Conservation (phyloP, 2,888 invertebrate genomes). For the Margaritifera margaritifera region DNA sequence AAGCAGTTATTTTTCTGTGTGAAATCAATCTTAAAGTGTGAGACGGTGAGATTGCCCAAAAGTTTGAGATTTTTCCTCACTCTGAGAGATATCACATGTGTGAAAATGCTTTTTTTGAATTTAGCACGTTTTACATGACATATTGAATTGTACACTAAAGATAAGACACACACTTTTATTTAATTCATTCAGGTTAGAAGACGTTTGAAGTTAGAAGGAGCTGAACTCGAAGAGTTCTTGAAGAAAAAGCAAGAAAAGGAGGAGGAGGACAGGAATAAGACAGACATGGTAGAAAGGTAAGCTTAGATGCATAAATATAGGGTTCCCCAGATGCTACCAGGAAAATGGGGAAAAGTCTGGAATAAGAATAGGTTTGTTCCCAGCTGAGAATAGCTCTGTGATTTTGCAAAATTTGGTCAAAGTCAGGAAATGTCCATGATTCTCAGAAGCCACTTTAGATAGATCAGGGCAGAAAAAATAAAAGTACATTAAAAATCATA, state of each 20-base stretch:
- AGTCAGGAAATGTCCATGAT: too few relatives aligned
- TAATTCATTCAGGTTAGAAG: constrained; percentile 69
- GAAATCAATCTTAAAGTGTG: too few relatives aligned
- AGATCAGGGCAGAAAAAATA: too few relatives aligned
- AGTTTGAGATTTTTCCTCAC: too few relatives aligned
- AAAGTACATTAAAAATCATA: too few relatives aligned
- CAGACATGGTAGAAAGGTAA: constrained; percentile 51
- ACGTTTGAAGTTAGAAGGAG: constrained; percentile 76
- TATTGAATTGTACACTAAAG: background rate
- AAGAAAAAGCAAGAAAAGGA: constrained; percentile 73
- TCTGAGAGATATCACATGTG: too few relatives aligned
- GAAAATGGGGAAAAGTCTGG: background rate
- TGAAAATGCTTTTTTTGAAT: too few relatives aligned
- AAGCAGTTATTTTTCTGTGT: too few relatives aligned
- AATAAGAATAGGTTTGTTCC: background rate
- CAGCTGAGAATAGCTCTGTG: background rate
- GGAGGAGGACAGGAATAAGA: constrained; percentile 55
- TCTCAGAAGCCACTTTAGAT: too few relatives aligned
- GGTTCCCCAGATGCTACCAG: too few relatives aligned
- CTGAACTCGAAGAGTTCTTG: constrained; percentile 76
- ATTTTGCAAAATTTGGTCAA: too few relatives aligned
- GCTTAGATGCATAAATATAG: constrained; percentile 2
- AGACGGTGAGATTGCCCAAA: too few relatives aligned
- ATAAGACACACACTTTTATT: background rate
- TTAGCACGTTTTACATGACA: background rate